A percentile compares a stretch with the other conserved stretches of the same genome.
These are phyloP conservation scores for Bedellia somnulentella DNA, from an alignment of 2,888 invertebrate genomes.

Conservation along the genomic window DNA sequence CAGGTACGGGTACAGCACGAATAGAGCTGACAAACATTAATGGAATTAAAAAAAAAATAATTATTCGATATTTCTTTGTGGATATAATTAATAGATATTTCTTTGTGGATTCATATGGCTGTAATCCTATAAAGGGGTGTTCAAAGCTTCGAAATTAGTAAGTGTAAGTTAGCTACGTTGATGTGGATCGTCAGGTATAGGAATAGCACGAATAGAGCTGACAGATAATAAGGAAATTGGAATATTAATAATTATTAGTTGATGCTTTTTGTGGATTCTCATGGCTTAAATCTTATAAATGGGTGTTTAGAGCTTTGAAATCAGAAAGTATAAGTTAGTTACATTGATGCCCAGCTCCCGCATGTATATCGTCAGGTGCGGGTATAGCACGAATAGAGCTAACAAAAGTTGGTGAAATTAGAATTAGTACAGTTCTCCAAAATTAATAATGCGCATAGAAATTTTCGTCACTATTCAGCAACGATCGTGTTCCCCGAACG, in stretches of 20 bases:
- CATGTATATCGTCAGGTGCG: constrained; percentile 80
- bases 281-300: background rate
- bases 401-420: too few species aligned
- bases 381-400: constrained; percentile 77
- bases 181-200: constrained; percentile 81
- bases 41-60: constrained; percentile 10
- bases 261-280: too few species aligned
- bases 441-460: too few species aligned
- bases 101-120: too few species aligned
- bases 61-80: too few species aligned
- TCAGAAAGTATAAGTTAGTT: too few species aligned
- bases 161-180: too few species aligned
- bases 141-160: background rate
- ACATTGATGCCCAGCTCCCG: constrained; percentile 76
- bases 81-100: too few species aligned
- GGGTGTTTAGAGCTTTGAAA: background rate
- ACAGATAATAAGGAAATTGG: too few species aligned
- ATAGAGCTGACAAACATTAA: constrained; percentile 61
- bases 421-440: too few species aligned
- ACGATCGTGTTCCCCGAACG: too few species aligned
- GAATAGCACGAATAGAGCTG: constrained; percentile 75
- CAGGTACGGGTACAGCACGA: constrained; percentile 76
- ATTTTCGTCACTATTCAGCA: too few species aligned
- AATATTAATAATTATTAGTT: constrained; percentile 8
- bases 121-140: background rate